Evolutionary conservation across 2,888 invertebrate species (phyloP).

Genomic region (Agelastica alni): DNA sequence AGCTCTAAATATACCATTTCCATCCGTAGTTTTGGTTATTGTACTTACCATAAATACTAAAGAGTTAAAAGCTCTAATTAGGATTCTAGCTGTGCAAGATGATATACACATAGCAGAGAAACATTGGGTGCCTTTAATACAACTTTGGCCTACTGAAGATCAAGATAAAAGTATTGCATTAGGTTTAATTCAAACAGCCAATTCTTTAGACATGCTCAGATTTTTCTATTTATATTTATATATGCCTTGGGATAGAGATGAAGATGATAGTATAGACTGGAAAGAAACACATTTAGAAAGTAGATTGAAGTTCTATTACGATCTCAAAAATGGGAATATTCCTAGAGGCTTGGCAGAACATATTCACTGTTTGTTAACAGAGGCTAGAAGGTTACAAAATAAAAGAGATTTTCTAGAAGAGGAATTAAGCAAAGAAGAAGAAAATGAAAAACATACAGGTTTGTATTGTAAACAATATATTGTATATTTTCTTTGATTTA

Average conservation of each 20-base stretch:
- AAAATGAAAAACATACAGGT: slow-evolving; percentile 33
- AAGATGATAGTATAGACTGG: slow-evolving; percentile 66
- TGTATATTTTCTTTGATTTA: slow-evolving; percentile 25
- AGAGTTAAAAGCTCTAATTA: slow-evolving; percentile 62
- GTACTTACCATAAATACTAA: slow-evolving; percentile 63
- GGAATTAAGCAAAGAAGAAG: slow-evolving; percentile 48
- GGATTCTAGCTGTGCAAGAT: slow-evolving; percentile 68
- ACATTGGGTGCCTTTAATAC: slow-evolving; percentile 64
- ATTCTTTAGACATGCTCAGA: slow-evolving; percentile 67
- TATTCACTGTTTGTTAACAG: slow-evolving; percentile 60
- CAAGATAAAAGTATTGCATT: slow-evolving; percentile 63
- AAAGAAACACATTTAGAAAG: slow-evolving; percentile 58
- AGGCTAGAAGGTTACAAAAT: slow-evolving; percentile 60
- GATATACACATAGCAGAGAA: slow-evolving; percentile 65
- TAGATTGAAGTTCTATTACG: slow-evolving; percentile 59
- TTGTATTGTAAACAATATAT: slow-evolving; percentile 5
- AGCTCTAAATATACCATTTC: slow-evolving; percentile 67
- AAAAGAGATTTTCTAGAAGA: slow-evolving; percentile 57
- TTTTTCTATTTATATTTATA: slow-evolving; percentile 70
- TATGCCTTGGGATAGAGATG: slow-evolving; percentile 74
- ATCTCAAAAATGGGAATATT: slow-evolving; percentile 61
- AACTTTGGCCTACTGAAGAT: slow-evolving; percentile 68
- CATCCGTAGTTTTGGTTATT: slow-evolving; percentile 65
- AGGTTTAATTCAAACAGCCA: slow-evolving; percentile 65
- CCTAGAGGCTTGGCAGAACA: slow-evolving; percentile 59